Percentiles rank a stretch among this genome's conserved stretches.
Evolutionary conservation across 2,113 vertebrate genomes (phyloP).

Genomic region (Anhinga rufa): DNA sequence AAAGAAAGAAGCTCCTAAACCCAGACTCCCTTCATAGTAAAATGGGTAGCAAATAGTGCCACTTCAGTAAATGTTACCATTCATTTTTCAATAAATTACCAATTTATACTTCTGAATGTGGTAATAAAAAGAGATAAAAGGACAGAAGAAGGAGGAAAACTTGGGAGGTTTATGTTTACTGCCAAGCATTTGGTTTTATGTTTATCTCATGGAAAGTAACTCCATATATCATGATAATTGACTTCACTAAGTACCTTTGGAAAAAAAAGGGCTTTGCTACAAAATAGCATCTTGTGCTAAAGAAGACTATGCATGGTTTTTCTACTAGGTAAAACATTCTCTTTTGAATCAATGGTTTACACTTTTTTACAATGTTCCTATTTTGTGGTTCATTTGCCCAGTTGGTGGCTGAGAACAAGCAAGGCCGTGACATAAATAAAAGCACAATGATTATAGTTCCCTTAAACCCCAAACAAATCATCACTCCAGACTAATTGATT

Average conservation of each 20-base stretch:
- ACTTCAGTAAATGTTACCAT: background rate
- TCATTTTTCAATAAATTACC: conserved; percentile 41
- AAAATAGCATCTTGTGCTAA: background rate
- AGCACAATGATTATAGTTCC: background rate
- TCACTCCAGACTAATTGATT: background rate
- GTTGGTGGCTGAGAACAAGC: background rate
- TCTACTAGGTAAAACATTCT: background rate
- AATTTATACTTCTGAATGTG: conserved; percentile 11
- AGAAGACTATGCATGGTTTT: background rate
- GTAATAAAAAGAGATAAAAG: conserved; percentile 46
- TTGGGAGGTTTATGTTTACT: conserved; percentile 32
- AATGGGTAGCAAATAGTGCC: background rate
- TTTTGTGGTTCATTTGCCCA: background rate
- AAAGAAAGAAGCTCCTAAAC: background rate
- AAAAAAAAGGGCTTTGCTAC: background rate
- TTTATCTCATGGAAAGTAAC: conserved; percentile 3
- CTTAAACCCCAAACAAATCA: background rate
- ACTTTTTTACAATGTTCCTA: background rate
- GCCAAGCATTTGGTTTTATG: conserved; percentile 31
- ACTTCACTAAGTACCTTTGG: background rate
- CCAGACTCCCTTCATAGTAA: background rate
- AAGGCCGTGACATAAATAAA: background rate
- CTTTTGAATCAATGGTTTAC: background rate
- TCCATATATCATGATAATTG: background rate
- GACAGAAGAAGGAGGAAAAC: background rate